phyloP scores from a whole-genome alignment of 2,888 invertebrate genomes.

The Andrena camellia region DNA sequence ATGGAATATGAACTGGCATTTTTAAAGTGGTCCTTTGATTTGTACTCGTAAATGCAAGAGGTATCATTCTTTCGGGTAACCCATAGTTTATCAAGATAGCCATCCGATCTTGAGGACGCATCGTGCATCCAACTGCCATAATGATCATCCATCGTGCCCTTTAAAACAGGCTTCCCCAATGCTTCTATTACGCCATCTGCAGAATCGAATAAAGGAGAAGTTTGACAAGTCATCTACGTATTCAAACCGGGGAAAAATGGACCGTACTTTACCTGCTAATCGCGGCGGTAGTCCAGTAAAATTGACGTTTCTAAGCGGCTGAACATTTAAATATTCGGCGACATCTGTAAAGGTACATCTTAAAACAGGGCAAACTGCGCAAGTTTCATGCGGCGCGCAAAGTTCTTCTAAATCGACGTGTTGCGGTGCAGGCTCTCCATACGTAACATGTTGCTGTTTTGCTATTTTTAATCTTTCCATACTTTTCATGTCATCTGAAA shows the following conservation, averaged over 20 bases:
- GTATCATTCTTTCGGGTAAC: conserved; percentile 92
- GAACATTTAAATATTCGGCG: conserved; percentile 76
- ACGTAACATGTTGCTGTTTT: conserved; percentile 83
- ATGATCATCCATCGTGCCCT: conserved; percentile 91
- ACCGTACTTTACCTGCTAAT: conserved; percentile 73
- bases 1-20: conserved; percentile 85
- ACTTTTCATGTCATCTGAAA: conserved; percentile 72
- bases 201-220: not conserved
- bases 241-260: not conserved
- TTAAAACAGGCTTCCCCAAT: conserved; percentile 97
- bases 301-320: conserved; percentile 75
- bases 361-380: conserved; percentile 88
- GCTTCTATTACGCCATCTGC: conserved; percentile 95
- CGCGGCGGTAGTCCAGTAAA: conserved; percentile 78
- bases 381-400: conserved; percentile 88
- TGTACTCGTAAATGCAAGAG: conserved; percentile 91
- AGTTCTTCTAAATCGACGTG: conserved; percentile 87
- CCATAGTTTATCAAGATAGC: conserved; percentile 91
- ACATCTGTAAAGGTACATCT: conserved; percentile 81
- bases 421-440: conserved; percentile 88
- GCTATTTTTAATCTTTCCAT: conserved; percentile 70
- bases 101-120: conserved; percentile 86
- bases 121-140: conserved; percentile 96
- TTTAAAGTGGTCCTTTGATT: conserved; percentile 88
- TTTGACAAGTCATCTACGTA: not conserved